Evolutionary conservation across 2,797 vertebrate genomes (phyloP), one percentile per base, ranked within the genome.

Genomic region (Morus bassanus): DNA sequence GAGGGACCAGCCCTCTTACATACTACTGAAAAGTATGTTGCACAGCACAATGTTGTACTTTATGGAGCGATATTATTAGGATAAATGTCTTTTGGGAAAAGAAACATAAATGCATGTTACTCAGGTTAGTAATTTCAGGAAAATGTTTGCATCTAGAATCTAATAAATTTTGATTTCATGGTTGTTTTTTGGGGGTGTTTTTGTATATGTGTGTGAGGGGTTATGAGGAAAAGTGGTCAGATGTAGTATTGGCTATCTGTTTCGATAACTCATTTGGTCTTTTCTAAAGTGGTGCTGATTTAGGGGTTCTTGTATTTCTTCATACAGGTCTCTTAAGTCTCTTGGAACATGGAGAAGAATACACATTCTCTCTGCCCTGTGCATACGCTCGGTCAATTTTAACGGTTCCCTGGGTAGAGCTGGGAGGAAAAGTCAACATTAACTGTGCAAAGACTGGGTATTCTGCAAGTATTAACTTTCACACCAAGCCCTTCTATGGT

Each of bases 401-500:
- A 97, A 99, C 99, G 1, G 99, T 99, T 78, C 99, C 99, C 68
- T 99, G 99, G 99, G 99, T 99, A 86, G 99, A 99, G 86, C 98
- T 99, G 48, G 99, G 99, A 50, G 99, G 99, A 80, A 99, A 99
- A 98, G 98, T 99, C 96, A 99, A 97, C 89, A 99, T 99, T 96
- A 98, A 96, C 98, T 99, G 99, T 97, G 96, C 94, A 76, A 99
- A 99, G 97, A 98, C 99, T 0, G 99, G 99, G 19, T 99, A 99
- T 97, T 99, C 99, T 6, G 99, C 99, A 27, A 98, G 98, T 98
- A 99, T 99, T 98, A 99, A 99, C 67, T 99, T 99, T 92, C 99
- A 99, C 96, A 99, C 99, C 11, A 99, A 99, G 93, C 99, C 99
- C 2, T 99, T 99, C 95, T 99, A 99, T 5, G 99, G 99, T 31